Evolutionary conservation across 2,113 vertebrate genomes (phyloP).

Genomic region (Lycaon pictus): DNA sequence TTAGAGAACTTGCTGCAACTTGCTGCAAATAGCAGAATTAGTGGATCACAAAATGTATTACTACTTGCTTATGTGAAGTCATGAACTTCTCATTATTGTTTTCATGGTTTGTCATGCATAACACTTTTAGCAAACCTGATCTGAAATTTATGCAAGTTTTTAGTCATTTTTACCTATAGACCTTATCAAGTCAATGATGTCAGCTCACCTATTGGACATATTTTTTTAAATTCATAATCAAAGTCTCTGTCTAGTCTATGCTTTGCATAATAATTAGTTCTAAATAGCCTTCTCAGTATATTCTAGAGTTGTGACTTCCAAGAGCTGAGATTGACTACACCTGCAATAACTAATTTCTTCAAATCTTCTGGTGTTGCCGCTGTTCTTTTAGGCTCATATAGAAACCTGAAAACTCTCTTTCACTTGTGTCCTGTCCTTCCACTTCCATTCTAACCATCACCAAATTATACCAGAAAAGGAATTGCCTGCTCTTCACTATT

Average conservation of each 20-base stretch:
- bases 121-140: slow-evolving; percentile 7
- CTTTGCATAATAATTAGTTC: neutral
- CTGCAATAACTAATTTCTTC: neutral
- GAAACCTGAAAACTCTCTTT: neutral
- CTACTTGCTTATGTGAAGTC: slow-evolving; percentile 19
- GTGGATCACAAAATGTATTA: slow-evolving; percentile 8
- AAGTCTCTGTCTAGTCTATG: neutral
- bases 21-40: slow-evolving; percentile 35
- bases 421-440: neutral
- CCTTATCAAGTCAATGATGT: neutral
- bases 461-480: slow-evolving; percentile 1
- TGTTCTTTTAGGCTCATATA: neutral
- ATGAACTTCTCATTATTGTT: neutral
- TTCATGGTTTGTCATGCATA: slow-evolving; percentile 22
- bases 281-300: neutral
- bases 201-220: neutral
- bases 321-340: neutral
- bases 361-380: neutral
- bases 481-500: neutral
- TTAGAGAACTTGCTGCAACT: slow-evolving; percentile 30
- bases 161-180: neutral
- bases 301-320: neutral
- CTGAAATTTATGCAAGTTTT: neutral
- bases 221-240: neutral
- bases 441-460: neutral